phyloP scores from a whole-genome alignment of 2,888 invertebrate species.

The Oscheius sp. region DNA sequence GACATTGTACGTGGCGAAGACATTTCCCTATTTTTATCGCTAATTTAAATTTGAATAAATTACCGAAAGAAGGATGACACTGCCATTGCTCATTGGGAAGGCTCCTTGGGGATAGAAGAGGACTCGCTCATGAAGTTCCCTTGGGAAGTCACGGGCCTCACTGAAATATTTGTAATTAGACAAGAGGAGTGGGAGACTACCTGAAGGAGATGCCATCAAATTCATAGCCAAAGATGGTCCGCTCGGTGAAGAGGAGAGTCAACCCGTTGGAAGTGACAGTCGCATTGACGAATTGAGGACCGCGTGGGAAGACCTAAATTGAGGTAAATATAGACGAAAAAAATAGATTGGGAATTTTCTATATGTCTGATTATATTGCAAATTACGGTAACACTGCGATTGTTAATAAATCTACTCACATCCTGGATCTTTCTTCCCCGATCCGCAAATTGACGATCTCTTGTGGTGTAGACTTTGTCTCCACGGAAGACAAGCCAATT shows the following conservation, averaged over 20 bases:
- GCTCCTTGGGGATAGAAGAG: constrained; percentile 69
- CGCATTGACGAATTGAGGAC: constrained; percentile 65
- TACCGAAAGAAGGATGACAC: constrained; percentile 63
- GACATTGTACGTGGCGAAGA: constrained; percentile 68
- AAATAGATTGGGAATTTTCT: neutral
- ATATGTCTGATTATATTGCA: neutral
- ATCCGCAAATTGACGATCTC: constrained; percentile 38
- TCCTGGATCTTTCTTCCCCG: constrained; percentile 55
- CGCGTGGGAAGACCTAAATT: constrained; percentile 59
- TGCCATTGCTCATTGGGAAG: constrained; percentile 67
- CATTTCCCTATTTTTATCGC: constrained; percentile 55
- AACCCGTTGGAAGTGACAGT: constrained; percentile 57
- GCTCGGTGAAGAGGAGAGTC: constrained; percentile 63
- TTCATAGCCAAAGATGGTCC: constrained; percentile 64
- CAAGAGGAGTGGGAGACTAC: constrained; percentile 27
- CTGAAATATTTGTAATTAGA: constrained; percentile 35
- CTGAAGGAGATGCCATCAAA: constrained; percentile 55
- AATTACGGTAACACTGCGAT: too few relatives aligned
- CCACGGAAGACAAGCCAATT: constrained; percentile 57
- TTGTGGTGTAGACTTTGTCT: constrained; percentile 53
- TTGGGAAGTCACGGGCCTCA: constrained; percentile 56
- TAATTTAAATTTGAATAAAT: neutral
- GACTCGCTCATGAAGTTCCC: constrained; percentile 64
- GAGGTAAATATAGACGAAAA: too few relatives aligned
- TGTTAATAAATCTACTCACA: constrained; percentile 41